Evolutionary conservation across 2,888 invertebrate species (phyloP), one percentile per base, ranked within the genome.

Genomic region (Cosmopolites sordidus): DNA sequence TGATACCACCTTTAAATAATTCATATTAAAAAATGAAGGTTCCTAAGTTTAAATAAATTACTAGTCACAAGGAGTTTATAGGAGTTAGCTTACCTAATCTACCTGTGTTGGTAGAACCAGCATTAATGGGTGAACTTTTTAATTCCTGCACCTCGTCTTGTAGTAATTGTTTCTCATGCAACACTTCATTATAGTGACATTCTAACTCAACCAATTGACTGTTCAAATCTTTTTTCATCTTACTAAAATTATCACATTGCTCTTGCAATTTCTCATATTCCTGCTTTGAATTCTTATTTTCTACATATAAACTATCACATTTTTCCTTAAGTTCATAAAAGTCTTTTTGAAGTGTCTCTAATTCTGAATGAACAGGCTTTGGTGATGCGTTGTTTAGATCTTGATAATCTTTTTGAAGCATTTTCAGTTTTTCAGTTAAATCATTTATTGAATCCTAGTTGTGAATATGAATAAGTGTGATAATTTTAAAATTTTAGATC

Each of bases 111-210:
- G 55, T 55, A 39, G 56, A 54, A 18, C 49, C 56, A 1, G 64
- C 42, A 55, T 70, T 71, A 2, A 73, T 43, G 1, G 73, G 72
- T 0, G 69, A 61, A 1, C 65, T 71, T 58, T 73, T 74, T 18
- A 74, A 56, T 58, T 74, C 74, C 44, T 72, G 68, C 11, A 74
- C 62, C 60, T 74, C 73, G 49, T 74, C 74, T 30, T 66, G 64
- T 2, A 73, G 59, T 2, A 74, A 60, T 51, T 73, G 72, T 40
- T 67, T 69, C 51, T 74, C 73, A 59, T 71, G 69, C 37, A 61
- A 30, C 8, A 73, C 51, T 51, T 73, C 73, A 40, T 56, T 67
- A 33, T 69, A 69, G 16, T 72, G 71, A 16, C 64, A 57, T 51
- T 73, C 73, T 18, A 53, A 27, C 37, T 57, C 53, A 1, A 29